Base-by-base conservation (phyloP, 2,797 vertebrate genomes). In the Spondyliosoma cantharus region DNA sequence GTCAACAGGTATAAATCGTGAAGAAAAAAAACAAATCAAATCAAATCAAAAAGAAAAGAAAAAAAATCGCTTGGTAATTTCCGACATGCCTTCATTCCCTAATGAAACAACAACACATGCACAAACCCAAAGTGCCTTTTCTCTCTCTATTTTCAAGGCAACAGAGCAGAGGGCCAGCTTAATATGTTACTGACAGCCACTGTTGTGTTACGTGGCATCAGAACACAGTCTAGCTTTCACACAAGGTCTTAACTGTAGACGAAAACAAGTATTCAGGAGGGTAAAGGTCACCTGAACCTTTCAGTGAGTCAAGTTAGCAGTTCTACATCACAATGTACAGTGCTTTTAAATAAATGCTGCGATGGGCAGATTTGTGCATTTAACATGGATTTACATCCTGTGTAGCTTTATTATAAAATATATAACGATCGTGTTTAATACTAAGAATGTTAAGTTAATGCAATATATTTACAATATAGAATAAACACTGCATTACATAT, bases 121-220 rank as follows among this genome's bases (percentile, higher is more conserved):
- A 82, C 66, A 52, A 72, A 62, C 58, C 53, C 76, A 88, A 37
- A 67, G 65, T 71, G 24, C 48, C 63, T 83, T 77, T 86, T 80
- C 80, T 83, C 71, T 72, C 32, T 74, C 58, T 57, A 46, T 81
- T 78, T 89, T 82, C 69, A 71, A 74, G 73, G 78, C 76, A 73
- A 56, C 66, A 82, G 81, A 88, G 75, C 60, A 79, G 82, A 88
- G 83, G 73, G 63, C 83, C 86, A 87, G 86, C 90, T 91, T 86
- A 87, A 89, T 81, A 74, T 86, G 79, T 82, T 85, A 83, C 81
- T 92, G 86, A 89, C 90, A 92, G 84, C 80, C 85, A 89, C 85
- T 81, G 90, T 87, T 92, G 91, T 91, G 90, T 90, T 89, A 73
- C 57, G 83, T 86, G 85, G 87, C 81, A 81, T 86, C 85, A 87